Conservation (phyloP, 1,140 invertebrate genomes). For the Euglossa dilemma region DNA sequence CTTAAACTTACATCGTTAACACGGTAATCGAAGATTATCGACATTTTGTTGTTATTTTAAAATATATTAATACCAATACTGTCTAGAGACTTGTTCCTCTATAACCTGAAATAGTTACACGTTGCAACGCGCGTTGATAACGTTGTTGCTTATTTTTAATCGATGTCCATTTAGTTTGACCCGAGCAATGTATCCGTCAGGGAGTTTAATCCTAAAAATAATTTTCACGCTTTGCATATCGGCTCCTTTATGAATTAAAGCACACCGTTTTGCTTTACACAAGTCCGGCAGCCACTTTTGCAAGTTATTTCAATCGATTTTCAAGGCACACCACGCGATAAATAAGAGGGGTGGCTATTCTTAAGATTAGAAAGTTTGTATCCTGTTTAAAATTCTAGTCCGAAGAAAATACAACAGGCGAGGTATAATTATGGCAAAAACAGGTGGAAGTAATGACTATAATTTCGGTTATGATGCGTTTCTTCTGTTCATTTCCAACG, state of each 20-base stretch:
- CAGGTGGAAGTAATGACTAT: no score
- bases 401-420: background rate
- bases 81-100: background rate
- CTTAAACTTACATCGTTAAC: no score
- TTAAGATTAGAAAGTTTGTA: background rate
- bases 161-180: conserved; percentile 48
- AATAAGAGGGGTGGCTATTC: background rate
- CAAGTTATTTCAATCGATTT: conserved; percentile 10
- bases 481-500: no score
- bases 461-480: no score
- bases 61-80: background rate
- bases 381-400: background rate
- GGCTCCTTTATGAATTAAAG: conserved; percentile 14
- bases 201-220: conserved; percentile 52
- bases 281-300: background rate
- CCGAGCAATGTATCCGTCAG: conserved; percentile 41
- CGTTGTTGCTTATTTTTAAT: conserved; percentile 57
- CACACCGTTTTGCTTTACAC: background rate
- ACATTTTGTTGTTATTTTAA: no score
- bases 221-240: conserved; percentile 49
- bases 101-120: background rate
- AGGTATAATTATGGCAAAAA: no score
- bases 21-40: no score
- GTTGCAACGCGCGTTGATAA: background rate
- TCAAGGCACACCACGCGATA: background rate